These are phyloP conservation scores for Cheilosia impressa DNA, from an alignment of 2,888 invertebrate species.

Conservation along the genomic window DNA sequence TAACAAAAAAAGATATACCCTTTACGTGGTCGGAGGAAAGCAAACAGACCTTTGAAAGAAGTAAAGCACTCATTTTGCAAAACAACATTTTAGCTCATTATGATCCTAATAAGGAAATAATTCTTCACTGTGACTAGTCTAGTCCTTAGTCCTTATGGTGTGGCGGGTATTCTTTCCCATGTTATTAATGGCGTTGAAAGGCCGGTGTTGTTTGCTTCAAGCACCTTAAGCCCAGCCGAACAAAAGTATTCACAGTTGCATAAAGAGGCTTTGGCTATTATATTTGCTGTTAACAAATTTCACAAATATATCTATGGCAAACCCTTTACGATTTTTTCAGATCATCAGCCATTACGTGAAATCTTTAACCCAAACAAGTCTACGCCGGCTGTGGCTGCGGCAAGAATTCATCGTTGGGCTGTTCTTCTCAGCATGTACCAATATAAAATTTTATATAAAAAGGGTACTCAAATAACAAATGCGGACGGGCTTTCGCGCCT, in stretches of 20 bases:
- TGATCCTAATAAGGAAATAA: neutral
- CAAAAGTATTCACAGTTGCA: slow-evolving; percentile 24
- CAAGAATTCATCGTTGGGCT: slow-evolving; percentile 38
- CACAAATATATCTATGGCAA: slow-evolving; percentile 34
- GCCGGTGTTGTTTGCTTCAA: slow-evolving; percentile 19
- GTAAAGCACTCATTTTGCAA: neutral
- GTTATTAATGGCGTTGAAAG: slow-evolving; percentile 6
- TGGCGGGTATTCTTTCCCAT: slow-evolving; percentile 2
- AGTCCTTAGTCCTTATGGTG: slow-evolving; percentile 1
- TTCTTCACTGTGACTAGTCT: slow-evolving; percentile 11
- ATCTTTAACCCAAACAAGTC: slow-evolving; percentile 44
- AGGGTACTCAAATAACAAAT: slow-evolving; percentile 22
- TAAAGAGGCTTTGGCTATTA: slow-evolving; percentile 13
- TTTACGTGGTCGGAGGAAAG: neutral
- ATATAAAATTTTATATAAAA: slow-evolving; percentile 48
- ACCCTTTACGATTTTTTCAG: slow-evolving; percentile 3
- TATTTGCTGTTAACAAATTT: slow-evolving; percentile 26
- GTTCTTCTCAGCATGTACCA: slow-evolving; percentile 42
- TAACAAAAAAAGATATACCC: neutral
- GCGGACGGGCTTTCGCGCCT: slow-evolving; percentile 35
- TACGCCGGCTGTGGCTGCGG: slow-evolving; percentile 33
- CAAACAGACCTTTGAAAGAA: neutral
- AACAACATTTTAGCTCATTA: slow-evolving; percentile 1
- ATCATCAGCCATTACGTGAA: slow-evolving; percentile 36
- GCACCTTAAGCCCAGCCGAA: slow-evolving; percentile 13